Base-by-base conservation (phyloP, 1,140 invertebrate genomes). In the Conus ventricosus region DNA sequence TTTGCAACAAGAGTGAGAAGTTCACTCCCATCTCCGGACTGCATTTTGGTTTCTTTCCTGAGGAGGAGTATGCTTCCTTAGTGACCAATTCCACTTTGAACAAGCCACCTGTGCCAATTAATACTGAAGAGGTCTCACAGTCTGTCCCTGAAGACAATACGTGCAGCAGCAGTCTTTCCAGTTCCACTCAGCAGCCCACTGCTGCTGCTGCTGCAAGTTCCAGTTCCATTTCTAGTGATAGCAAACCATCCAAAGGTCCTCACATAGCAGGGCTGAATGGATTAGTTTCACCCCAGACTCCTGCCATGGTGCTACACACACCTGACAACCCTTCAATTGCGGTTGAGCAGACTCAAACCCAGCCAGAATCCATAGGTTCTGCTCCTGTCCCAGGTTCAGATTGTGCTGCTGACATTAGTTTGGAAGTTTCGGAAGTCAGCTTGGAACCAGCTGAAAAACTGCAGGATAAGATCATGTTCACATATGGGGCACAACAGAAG, bases 221-320 rank as follows among this genome's bases (percentile, higher is more conserved):
- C 54, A 8, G 27, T 81, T 54, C 80, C 5, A 55, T 10, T 54
- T 81, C 13, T 51, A 54, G 51, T 81, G 80, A 81, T 51, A 81
- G 13, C 80, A 81, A 81, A 51, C 80, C 80, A 54, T 23, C 80
- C 51, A 81, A 81, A 54, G 80, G 80, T 51, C 80, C 80, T 39
- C 80, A 81, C 80, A 81, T 81, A 81, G 51, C 39, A 54, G 80
- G 80, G 80, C 80, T 81, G 80, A 81, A 81, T 23, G 80, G 80
- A 23, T 54, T 81, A 53, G 80, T 81, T 8, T 81, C 51, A 53
- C 80, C 80, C 7, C 76, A 78, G 51, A 71, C 67, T 71, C 67
- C 67, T n/a, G 17, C 67, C 67, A 17, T n/a, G 67, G 67, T 71
- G 67, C 67, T 71, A 71, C 67, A 71, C 13, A 23, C 67, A 11